Percentiles rank a stretch among this genome's conserved stretches.
Evolutionary conservation across 2,888 invertebrate species (phyloP).

Genomic region (Agriopis marginaria): DNA sequence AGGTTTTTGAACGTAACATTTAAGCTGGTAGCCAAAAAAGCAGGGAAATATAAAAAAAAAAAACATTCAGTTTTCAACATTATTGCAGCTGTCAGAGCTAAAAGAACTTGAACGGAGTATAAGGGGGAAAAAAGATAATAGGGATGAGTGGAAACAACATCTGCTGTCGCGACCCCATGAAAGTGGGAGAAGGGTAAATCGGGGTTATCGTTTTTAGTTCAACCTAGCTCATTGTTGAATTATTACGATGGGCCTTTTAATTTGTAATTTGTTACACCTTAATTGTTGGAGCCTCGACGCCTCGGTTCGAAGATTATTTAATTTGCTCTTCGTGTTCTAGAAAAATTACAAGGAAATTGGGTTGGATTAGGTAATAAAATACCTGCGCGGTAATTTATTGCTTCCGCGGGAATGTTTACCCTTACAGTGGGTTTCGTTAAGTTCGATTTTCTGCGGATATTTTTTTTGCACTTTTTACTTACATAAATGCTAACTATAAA

Average conservation of each 20-base stretch:
- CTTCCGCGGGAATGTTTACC: constrained; percentile 22
- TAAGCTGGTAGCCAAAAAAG: too few species aligned
- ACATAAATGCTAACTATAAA: too few species aligned
- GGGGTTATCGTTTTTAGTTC: constrained; percentile 25
- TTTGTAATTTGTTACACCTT: constrained; percentile 52
- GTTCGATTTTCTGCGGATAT: constrained; percentile 3
- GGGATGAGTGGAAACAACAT: too few species aligned
- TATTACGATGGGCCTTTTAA: constrained; percentile 44
- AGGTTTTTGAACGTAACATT: too few species aligned
- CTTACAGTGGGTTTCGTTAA: not conserved
- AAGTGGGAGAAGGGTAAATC: not conserved
- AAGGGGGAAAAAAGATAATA: too few species aligned
- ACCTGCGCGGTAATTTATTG: constrained; percentile 20
- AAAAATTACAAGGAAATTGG: constrained; percentile 39
- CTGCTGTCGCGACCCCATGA: too few species aligned
- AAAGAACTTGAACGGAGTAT: too few species aligned
- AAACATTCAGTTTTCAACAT: too few species aligned
- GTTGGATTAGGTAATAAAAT: constrained; percentile 31
- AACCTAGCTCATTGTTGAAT: constrained; percentile 40
- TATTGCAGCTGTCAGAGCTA: too few species aligned
- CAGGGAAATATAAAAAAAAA: too few species aligned
- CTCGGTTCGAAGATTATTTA: constrained; percentile 48
- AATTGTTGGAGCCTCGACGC: constrained; percentile 48
- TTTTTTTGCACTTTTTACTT: not conserved
- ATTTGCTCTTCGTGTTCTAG: constrained; percentile 39